Evolutionary conservation across 2,797 vertebrate genomes (phyloP), one percentile per base, ranked within the genome.

Genomic region (Apodemus agrarius): DNA sequence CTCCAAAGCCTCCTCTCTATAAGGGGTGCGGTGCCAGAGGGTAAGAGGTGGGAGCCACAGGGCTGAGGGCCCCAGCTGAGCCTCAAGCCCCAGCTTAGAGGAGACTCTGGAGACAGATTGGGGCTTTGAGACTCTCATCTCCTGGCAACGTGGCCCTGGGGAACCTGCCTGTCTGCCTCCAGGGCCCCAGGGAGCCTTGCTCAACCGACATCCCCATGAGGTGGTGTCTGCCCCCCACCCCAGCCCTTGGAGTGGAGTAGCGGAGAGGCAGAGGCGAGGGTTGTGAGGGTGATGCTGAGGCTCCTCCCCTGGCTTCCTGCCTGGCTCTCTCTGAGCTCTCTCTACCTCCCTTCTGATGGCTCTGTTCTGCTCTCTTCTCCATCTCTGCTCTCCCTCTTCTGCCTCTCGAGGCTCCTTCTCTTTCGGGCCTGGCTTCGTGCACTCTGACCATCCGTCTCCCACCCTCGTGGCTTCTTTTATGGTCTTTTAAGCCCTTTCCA

Each of bases 111-210:
- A 96, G 96, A 90, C 26, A 37, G 74, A 82, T 63, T 90, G 92
- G 54, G 95, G 61, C 88, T 61, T 85, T 90, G 54, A 54, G 96
- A 89, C 31, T 52, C 1, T 0, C 10, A 8, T 97, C 63, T 91
- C 97, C 82, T 96, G 96, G 97, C 96, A 96, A 97, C 96, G 4
- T 0, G 19, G 49, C 96, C 76, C 94, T 40, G 12, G 96, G 76
- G 96, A 87, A 96, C 75, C 52, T 37, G n/a, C 79, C 93, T 93
- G 94, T 97, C 97, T 97, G 96, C 97, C 79, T 92, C 19, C 34
- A 91, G 79, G 49, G 46, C 91, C 79, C 93, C 19, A 26, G 96
- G 95, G 96, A 95, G 40, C 75, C 46, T 0, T 0, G 63, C 65
- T 93, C 93, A 89, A 46, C 86, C 14, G 21, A 57, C 67, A 26